Percentiles rank a stretch among this genome's conserved stretches.
These are phyloP conservation scores for Sussaba pulchella DNA, from an alignment of 2,888 invertebrate genomes.

Conservation along the genomic window DNA sequence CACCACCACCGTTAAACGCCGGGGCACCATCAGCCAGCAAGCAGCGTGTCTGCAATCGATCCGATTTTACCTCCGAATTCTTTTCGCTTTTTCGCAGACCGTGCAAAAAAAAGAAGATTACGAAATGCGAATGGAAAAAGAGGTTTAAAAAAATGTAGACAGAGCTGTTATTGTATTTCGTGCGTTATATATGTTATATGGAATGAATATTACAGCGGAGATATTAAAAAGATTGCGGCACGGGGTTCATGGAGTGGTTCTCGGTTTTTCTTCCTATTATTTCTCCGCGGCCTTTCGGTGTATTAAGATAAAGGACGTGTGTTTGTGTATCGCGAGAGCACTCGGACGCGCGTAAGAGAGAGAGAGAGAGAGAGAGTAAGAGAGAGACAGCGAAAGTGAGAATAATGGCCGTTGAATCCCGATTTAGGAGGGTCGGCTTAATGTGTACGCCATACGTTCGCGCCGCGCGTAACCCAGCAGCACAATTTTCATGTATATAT, in stretches of 20 bases:
- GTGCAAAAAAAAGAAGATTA: background rate
- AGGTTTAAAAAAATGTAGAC: background rate
- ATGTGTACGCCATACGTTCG: constrained; percentile 58
- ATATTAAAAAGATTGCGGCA: constrained; percentile 54
- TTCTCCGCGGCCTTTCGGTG: constrained; percentile 23
- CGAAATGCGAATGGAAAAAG: background rate
- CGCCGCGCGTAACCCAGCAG: constrained; percentile 37
- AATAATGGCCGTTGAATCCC: constrained; percentile 60
- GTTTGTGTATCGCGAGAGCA: background rate
- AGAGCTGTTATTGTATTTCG: background rate
- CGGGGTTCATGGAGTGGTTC: background rate
- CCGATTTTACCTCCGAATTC: constrained; percentile 14
- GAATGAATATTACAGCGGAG: constrained; percentile 28
- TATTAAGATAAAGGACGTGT: constrained; percentile 37
- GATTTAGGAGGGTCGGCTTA: constrained; percentile 60
- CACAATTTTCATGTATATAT: constrained; percentile 48
- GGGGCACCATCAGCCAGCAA: background rate
- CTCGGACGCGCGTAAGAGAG: background rate
- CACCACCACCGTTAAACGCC: too few relatives aligned
- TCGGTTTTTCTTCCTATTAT: constrained; percentile 21
- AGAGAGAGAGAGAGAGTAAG: constrained; percentile 1
- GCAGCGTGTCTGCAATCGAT: constrained; percentile 32
- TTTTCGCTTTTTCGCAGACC: background rate
- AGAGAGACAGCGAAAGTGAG: constrained; percentile 33
- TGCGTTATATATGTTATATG: constrained; percentile 13